Evolutionary conservation across 2,113 vertebrate species (phyloP), one percentile per base, ranked within the genome.

Genomic region (Redunca redunca): DNA sequence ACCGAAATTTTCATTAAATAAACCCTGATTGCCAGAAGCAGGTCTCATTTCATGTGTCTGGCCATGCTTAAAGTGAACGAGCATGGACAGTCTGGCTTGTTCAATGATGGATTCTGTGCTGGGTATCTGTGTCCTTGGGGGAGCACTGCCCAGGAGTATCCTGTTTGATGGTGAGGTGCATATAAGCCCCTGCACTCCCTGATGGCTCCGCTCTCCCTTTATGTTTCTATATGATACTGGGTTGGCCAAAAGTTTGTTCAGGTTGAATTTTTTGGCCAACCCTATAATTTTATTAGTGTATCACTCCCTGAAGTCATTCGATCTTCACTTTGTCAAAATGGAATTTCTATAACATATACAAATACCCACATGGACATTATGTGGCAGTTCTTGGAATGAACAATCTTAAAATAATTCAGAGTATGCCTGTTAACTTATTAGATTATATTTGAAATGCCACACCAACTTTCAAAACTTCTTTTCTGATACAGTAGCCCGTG

Each of bases 1-100:
- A 90, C 78, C 87, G n/a, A 85, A 94, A 95, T 89, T 81, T 88
- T 77, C 36, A 90, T 92, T 92, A 92, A 82, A 90, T 84, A 91
- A 94, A 77, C 16, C 5, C n/a, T 58, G 53, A 88, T 17, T 85
- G 67, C 67, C 85, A 94, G 94, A 90, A 92, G 88, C 21, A 78
- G 57, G 67, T 57, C 60, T 91, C 67, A 21, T 71, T 82, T 88
- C 33, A 9, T 36, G 17, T 9, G 8, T 64, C 88, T 90, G 74
- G 48, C 88, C 81, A 25, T 21, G 88, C 12, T 60, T 26, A 25
- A 21, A 16, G 14, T 11, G 25, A 92, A 58, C 50, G 10, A 57
- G 26, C 0, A 0, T n/a, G 57, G 58, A 25, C 43, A 80, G 23
- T 71, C 25, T 10, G 14, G 1, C 28, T 50, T 81, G 16, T 50